Evolutionary conservation across 2,113 vertebrate species (phyloP).

Genomic region (Lanius collurio): DNA sequence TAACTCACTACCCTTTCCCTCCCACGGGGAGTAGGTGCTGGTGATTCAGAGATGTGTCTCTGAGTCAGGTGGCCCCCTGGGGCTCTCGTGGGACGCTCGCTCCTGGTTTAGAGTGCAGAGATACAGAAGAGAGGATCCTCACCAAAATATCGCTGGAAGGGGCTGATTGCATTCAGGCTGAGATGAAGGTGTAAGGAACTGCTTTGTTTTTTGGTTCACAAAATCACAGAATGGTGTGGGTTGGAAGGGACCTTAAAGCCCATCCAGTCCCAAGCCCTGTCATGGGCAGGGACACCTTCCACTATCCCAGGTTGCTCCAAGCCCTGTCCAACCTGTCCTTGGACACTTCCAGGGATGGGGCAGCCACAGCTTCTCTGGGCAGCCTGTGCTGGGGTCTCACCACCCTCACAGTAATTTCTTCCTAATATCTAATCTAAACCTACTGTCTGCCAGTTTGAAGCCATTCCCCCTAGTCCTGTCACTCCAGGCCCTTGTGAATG

Average conservation of each 20-base stretch:
- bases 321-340: rapidly evolving
- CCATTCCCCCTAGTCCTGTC: not conserved
- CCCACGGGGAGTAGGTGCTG: conserved; percentile 31
- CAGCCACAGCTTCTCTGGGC: not conserved
- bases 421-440: not conserved
- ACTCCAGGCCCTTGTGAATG: not conserved
- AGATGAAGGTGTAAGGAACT: not conserved
- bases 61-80: conserved; percentile 40
- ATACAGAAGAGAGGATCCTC: not conserved
- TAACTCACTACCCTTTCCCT: not conserved
- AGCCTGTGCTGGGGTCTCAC: not conserved
- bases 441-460: not conserved
- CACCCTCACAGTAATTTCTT: not conserved
- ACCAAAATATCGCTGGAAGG: not conserved
- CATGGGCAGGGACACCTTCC: not conserved
- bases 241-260: not conserved
- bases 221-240: not conserved
- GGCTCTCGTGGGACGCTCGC: not conserved
- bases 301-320: not conserved
- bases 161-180: not conserved
- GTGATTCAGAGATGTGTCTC: conserved; percentile 39
- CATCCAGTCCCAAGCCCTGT: rapidly evolving
- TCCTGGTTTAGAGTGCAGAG: not conserved
- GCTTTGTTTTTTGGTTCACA: not conserved
- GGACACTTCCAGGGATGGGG: not conserved